A percentile compares a stretch with the other conserved stretches of the same genome.
phyloP scores from a whole-genome alignment of 2,797 vertebrate genomes.

The Paratrypauchen microcephalus region DNA sequence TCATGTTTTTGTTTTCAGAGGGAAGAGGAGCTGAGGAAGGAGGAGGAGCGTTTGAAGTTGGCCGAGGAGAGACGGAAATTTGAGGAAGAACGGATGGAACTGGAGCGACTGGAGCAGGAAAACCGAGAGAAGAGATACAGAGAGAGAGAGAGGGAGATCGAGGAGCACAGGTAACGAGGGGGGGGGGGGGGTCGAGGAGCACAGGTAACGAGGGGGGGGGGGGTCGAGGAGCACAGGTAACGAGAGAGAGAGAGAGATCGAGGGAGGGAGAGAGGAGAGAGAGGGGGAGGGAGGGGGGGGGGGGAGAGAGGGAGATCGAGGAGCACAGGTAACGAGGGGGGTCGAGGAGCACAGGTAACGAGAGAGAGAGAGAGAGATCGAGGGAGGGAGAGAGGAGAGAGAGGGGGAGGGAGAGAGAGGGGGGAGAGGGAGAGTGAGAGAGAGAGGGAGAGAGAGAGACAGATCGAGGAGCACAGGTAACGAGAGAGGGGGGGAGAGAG shows the following conservation, averaged over 20 bases:
- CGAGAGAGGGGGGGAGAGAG: too few relatives aligned
- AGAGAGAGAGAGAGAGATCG: too few relatives aligned
- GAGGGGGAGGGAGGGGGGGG: too few relatives aligned
- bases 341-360: too few relatives aligned
- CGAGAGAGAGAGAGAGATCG: not conserved
- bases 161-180: slow-evolving; percentile 88
- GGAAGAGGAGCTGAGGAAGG: slow-evolving; percentile 94
- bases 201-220: slow-evolving; percentile 83
- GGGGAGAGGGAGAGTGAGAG: too few relatives aligned
- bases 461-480: too few relatives aligned
- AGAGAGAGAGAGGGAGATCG: slow-evolving; percentile 82
- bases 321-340: too few relatives aligned
- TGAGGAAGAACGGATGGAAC: slow-evolving; percentile 94
- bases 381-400: not conserved
- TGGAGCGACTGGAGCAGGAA: slow-evolving; percentile 91
- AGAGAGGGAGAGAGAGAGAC: too few relatives aligned
- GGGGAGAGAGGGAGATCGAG: too few relatives aligned
- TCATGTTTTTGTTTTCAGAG: slow-evolving; percentile 70
- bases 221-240: slow-evolving; percentile 90
- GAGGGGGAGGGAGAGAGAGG: too few relatives aligned
- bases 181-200: not conserved
- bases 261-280: not conserved
- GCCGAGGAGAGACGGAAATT: slow-evolving; percentile 90
- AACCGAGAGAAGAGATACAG: slow-evolving; percentile 82
- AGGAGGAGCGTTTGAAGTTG: slow-evolving; percentile 88